Conservation (phyloP, 2,797 vertebrate genomes). For the Diplodus puntazzo region DNA sequence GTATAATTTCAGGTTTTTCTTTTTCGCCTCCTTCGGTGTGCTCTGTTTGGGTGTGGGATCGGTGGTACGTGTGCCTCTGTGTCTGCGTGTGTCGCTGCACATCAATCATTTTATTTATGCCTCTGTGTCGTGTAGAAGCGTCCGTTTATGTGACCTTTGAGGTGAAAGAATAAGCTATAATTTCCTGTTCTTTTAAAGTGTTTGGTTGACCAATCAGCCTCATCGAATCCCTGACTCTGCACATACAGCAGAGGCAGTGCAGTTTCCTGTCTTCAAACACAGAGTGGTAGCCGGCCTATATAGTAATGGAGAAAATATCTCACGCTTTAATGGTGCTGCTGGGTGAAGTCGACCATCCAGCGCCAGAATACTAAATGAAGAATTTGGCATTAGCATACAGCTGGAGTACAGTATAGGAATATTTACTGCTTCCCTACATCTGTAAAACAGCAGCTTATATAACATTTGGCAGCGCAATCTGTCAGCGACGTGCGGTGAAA, state of each 20-base stretch:
- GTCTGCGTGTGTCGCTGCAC: slow-evolving; percentile 12
- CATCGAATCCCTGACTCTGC: slow-evolving; percentile 47
- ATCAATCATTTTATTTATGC: slow-evolving; percentile 9
- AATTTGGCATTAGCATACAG: slow-evolving; percentile 44
- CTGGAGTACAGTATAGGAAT: slow-evolving; percentile 46
- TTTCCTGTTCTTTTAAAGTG: slow-evolving; percentile 31
- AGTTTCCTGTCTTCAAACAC: slow-evolving; percentile 15
- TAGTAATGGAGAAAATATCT: slow-evolving; percentile 31
- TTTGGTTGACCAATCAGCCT: slow-evolving; percentile 23
- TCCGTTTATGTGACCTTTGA: neutral
- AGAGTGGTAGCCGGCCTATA: slow-evolving; percentile 4
- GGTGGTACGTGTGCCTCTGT: neutral
- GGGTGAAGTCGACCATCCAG: slow-evolving; percentile 24
- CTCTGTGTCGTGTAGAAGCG: neutral
- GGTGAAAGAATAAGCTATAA: slow-evolving; percentile 24
- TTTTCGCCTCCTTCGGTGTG: neutral
- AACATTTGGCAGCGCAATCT: slow-evolving; percentile 50
- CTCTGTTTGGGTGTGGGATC: slow-evolving; percentile 27
- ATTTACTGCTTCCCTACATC: slow-evolving; percentile 56
- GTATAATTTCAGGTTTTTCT: slow-evolving; percentile 34
- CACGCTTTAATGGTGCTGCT: slow-evolving; percentile 25
- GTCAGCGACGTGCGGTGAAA: slow-evolving; percentile 38
- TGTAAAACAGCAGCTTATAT: slow-evolving; percentile 67
- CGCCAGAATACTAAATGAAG: slow-evolving; percentile 41
- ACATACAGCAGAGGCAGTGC: slow-evolving; percentile 9